Evolutionary conservation across 2,113 vertebrate species (phyloP).

Genomic region (Scytalopus superciliaris): DNA sequence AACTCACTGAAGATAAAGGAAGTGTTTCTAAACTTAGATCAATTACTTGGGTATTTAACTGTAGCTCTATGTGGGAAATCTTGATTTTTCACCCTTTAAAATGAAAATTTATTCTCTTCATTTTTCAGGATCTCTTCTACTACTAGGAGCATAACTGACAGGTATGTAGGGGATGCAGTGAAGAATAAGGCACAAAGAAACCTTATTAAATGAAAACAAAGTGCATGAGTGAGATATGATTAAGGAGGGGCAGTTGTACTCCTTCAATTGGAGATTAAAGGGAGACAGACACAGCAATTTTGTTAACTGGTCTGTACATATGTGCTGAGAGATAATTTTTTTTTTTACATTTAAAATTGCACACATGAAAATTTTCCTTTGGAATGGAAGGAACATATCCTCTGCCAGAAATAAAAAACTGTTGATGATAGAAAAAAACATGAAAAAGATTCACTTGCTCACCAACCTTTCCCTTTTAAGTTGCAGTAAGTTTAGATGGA

Average conservation of each 20-base stretch:
- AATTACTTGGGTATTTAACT: background rate
- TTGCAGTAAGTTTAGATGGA: background rate
- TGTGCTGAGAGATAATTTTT: background rate
- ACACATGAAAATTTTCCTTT: background rate
- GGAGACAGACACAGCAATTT: background rate
- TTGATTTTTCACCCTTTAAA: background rate
- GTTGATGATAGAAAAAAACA: background rate
- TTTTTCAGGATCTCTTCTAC: background rate
- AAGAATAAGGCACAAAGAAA: background rate
- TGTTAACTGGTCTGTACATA: background rate
- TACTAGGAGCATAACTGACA: background rate
- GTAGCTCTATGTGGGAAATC: background rate
- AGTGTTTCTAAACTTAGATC: constrained; percentile 13
- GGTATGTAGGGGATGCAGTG: background rate
- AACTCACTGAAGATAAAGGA: constrained; percentile 20
- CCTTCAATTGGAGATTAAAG: background rate
- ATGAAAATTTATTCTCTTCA: background rate
- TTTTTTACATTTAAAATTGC: background rate
- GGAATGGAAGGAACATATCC: background rate
- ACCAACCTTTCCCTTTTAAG: background rate
- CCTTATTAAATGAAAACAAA: background rate
- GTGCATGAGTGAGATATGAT: background rate
- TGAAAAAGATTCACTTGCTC: background rate
- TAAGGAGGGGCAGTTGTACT: background rate
- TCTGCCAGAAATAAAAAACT: background rate